Conservation (phyloP, 2,113 vertebrate genomes). For the Hippocampus zosterae region DNA sequence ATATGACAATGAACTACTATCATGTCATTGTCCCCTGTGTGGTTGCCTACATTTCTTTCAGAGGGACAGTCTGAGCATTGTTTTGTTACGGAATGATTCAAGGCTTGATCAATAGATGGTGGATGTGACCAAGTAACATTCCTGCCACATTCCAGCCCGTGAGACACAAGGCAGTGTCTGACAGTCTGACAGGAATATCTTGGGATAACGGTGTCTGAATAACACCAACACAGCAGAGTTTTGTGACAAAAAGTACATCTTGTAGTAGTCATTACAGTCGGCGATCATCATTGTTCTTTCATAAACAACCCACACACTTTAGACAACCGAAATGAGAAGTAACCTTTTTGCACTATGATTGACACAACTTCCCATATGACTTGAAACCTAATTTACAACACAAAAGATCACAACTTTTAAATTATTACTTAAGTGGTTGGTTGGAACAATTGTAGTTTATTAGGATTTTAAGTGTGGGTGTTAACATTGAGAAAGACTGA, state of each 20-base stretch:
- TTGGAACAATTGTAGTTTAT: background rate
- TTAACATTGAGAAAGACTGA: background rate
- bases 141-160: conserved; percentile 9
- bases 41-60: too few species aligned
- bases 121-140: conserved; percentile 27
- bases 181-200: background rate
- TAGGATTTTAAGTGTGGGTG: background rate
- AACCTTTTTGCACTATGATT: background rate
- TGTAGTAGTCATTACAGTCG: background rate
- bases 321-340: background rate
- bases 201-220: background rate
- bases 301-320: background rate
- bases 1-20: too few species aligned
- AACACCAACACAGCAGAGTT: background rate
- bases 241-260: background rate
- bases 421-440: background rate
- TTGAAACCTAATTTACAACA: background rate
- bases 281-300: background rate
- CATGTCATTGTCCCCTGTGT: too few species aligned
- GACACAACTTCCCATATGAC: background rate
- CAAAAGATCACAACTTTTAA: background rate
- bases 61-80: too few species aligned
- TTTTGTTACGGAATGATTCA: too few species aligned
- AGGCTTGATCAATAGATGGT: too few species aligned
- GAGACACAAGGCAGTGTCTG: background rate